Conservation (phyloP, 2,888 invertebrate species). For the Cataglyphis cursor region DNA sequence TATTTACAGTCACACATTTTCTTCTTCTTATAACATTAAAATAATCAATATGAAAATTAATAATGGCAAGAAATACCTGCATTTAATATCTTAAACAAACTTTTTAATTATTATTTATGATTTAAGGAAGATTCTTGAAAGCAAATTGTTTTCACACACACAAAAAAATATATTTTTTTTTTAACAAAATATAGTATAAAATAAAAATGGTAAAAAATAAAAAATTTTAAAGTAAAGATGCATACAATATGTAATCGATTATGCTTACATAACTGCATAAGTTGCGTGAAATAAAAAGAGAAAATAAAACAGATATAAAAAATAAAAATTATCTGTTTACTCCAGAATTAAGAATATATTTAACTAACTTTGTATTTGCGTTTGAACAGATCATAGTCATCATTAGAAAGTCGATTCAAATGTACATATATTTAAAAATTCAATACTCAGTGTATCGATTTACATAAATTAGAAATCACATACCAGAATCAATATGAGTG, state of each 20-base stretch:
- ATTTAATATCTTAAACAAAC: neutral
- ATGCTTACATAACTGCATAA: neutral
- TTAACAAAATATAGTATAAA: neutral
- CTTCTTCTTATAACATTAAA: neutral
- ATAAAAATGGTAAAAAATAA: neutral
- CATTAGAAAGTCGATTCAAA: conserved; percentile 27
- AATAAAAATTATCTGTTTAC: neutral
- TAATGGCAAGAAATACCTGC: neutral
- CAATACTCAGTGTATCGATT: neutral
- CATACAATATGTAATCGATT: neutral
- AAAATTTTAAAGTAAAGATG: neutral
- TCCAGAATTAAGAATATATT: neutral
- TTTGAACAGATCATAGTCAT: neutral
- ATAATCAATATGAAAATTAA: neutral
- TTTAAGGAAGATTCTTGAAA: no score
- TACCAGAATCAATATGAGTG: neutral
- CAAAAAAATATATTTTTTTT: no score
- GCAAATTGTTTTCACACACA: no score
- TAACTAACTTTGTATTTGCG: neutral
- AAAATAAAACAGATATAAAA: neutral
- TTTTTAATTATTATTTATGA: no score
- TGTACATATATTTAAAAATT: neutral
- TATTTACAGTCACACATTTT: neutral
- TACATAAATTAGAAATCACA: conserved; percentile 36
- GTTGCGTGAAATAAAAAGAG: neutral